These are phyloP conservation scores for Dunckerocampus dactyliophorus DNA, from an alignment of 2,113 vertebrate genomes.

Conservation along the genomic window DNA sequence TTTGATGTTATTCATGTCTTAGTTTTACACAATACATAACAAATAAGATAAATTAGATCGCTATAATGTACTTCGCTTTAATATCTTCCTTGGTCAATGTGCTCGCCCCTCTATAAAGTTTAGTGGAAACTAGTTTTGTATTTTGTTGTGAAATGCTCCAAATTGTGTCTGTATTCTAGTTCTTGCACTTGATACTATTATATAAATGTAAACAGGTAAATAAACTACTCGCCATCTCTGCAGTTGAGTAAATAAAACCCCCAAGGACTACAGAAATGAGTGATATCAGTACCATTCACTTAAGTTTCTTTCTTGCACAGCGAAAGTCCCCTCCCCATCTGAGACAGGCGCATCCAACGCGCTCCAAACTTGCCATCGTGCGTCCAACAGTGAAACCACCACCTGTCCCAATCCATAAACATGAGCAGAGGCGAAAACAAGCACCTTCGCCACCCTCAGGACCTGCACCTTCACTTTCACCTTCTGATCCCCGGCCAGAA, in stretches of 20 bases:
- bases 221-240: too few species aligned
- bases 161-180: too few species aligned
- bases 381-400: slow-evolving; percentile 66
- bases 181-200: too few species aligned
- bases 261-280: background rate
- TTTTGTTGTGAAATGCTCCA: too few species aligned
- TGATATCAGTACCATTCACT: background rate
- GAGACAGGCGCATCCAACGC: slow-evolving; percentile 45
- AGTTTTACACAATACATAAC: too few species aligned
- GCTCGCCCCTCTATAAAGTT: too few species aligned
- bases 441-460: slow-evolving; percentile 24
- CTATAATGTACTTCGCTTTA: too few species aligned
- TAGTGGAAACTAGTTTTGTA: too few species aligned
- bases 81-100: too few species aligned
- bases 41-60: too few species aligned
- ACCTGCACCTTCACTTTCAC: slow-evolving; percentile 19
- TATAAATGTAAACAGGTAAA: too few species aligned
- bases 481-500: slow-evolving; percentile 45
- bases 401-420: slow-evolving; percentile 48
- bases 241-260: background rate
- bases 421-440: slow-evolving; percentile 11
- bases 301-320: slow-evolving; percentile 22
- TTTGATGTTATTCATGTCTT: too few species aligned
- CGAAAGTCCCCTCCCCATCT: slow-evolving; percentile 32
- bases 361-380: slow-evolving; percentile 39